A percentile compares a stretch with the other conserved stretches of the same genome.
Evolutionary conservation across 1,140 invertebrate genomes (phyloP).

Genomic region (Leptinotarsa lineolata): DNA sequence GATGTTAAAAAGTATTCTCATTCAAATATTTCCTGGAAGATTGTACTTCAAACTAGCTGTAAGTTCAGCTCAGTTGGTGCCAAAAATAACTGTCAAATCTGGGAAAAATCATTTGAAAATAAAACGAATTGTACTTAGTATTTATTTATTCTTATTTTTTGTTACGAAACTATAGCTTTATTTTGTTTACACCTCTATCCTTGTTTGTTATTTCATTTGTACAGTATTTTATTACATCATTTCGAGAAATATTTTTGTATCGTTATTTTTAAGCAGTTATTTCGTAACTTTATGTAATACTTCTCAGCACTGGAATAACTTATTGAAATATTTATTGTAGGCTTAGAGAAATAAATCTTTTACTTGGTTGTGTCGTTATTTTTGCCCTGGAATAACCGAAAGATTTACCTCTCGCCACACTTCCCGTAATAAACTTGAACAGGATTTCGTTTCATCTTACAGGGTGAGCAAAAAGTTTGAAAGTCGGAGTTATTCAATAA

Average conservation of each 20-base stretch:
- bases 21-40: too few relatives aligned
- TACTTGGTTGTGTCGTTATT: neutral
- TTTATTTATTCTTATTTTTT: conserved; percentile 23
- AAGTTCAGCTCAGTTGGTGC: conserved; percentile 3
- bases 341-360: conserved; percentile 24
- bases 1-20: too few relatives aligned
- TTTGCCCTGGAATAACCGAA: too few relatives aligned
- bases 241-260: conserved; percentile 36
- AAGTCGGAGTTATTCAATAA: too few relatives aligned
- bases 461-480: too few relatives aligned
- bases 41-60: too few relatives aligned
- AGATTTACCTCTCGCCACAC: too few relatives aligned
- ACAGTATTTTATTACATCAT: conserved; percentile 39
- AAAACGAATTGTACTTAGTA: conserved; percentile 12
- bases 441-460: too few relatives aligned
- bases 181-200: conserved; percentile 33
- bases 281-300: conserved; percentile 29
- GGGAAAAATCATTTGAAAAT: neutral
- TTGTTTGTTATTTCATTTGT: conserved; percentile 35
- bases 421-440: too few relatives aligned
- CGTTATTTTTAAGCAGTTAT: conserved; percentile 38
- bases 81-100: conserved; percentile 22
- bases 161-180: conserved; percentile 26
- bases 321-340: conserved; percentile 39
- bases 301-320: conserved; percentile 34